Evolutionary conservation across 2,797 vertebrate species (phyloP).

Genomic region (Leptoclinus maculatus): DNA sequence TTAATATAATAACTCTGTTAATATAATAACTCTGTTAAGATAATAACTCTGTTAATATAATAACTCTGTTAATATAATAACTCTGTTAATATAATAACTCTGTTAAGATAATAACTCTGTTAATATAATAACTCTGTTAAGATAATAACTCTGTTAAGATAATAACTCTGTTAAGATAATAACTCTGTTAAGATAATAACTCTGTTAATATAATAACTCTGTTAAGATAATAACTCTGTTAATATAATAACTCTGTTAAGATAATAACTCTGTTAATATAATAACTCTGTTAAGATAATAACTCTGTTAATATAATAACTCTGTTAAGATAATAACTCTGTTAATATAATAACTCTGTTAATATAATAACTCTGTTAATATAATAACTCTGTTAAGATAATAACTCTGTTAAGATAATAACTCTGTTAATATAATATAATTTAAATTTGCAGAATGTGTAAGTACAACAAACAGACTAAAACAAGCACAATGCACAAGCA

Average conservation of each 20-base stretch:
- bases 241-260: background rate
- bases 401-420: background rate
- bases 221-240: no score
- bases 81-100: no score
- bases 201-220: background rate
- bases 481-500: no score
- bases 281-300: background rate
- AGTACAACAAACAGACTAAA: background rate
- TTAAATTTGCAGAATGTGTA: background rate
- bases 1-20: no score
- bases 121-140: no score
- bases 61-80: background rate
- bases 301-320: background rate
- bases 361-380: no score
- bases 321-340: background rate
- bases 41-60: no score
- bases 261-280: no score
- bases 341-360: background rate
- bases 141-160: background rate
- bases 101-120: no score
- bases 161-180: no score
- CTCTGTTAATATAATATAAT: background rate
- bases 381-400: no score
- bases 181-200: background rate
- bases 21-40: background rate